Conservation (phyloP, 1,140 invertebrate species). For the Drosophila nannoptera region DNA sequence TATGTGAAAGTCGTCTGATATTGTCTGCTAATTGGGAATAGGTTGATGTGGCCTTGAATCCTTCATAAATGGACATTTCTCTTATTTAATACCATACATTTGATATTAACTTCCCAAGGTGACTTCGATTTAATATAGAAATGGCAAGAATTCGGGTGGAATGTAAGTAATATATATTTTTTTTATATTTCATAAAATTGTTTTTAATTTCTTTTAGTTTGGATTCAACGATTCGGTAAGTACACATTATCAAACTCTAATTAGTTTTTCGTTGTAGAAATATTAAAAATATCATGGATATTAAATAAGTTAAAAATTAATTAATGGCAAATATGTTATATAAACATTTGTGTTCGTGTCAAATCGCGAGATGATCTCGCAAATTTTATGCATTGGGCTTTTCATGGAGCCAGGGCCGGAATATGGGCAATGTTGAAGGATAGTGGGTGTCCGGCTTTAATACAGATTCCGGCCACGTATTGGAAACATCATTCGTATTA, state of each 20-base stretch:
- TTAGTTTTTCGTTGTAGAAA: conserved; percentile 33
- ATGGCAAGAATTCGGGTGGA: too few species aligned
- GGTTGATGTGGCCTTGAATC: too few species aligned
- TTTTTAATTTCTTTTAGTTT: too few species aligned
- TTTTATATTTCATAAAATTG: too few species aligned
- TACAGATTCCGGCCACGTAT: conserved; percentile 81
- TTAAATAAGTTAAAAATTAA: conserved; percentile 67
- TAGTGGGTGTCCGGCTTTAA: conserved; percentile 90
- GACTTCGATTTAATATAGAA: too few species aligned
- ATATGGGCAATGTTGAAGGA: conserved; percentile 94
- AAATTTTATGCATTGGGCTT: conserved; percentile 67
- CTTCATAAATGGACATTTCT: too few species aligned
- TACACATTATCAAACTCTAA: background rate
- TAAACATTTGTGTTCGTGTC: conserved; percentile 44
- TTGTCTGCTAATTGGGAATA: too few species aligned
- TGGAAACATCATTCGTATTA: conserved; percentile 81
- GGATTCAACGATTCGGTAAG: too few species aligned
- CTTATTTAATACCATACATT: too few species aligned
- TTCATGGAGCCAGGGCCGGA: conserved; percentile 90
- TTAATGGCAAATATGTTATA: conserved; percentile 59
- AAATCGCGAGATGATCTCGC: background rate
- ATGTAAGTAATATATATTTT: too few species aligned
- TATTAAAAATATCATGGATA: conserved; percentile 36
- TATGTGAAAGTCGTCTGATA: background rate
- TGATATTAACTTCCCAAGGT: too few species aligned